phyloP scores from a whole-genome alignment of 2,888 invertebrate species.

The Cylindroiulus punctatus region DNA sequence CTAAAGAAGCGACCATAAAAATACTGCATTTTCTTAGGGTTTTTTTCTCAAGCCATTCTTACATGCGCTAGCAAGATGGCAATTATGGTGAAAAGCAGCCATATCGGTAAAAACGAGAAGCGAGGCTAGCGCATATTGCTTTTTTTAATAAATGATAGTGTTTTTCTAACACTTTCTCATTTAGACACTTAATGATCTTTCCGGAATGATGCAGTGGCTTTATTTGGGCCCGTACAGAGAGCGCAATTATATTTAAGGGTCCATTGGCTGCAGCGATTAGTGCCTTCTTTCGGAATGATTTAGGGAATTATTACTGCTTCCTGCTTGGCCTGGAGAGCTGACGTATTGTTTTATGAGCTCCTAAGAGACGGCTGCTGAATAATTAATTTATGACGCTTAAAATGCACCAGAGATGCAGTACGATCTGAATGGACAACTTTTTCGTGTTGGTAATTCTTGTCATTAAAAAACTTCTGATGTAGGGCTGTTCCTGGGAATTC shows the following conservation, averaged over 20 bases:
- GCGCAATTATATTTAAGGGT: constrained; percentile 32
- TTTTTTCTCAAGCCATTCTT: neutral
- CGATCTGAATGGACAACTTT: too few species aligned
- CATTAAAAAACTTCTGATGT: too few species aligned
- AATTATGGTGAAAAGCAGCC: constrained; percentile 8
- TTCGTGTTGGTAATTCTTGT: too few species aligned
- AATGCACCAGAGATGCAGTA: neutral
- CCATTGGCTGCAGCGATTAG: neutral
- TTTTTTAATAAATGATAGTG: constrained; percentile 39
- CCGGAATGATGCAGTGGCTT: neutral
- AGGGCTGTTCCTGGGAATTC: too few species aligned
- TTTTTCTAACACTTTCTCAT: constrained; percentile 43
- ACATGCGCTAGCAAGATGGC: neutral
- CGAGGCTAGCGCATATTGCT: neutral
- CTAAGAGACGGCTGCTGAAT: neutral
- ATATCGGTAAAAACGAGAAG: constrained; percentile 35
- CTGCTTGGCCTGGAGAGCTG: neutral
- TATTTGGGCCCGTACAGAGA: neutral
- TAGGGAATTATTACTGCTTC: constrained; percentile 25
- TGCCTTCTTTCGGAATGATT: neutral
- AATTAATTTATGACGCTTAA: neutral
- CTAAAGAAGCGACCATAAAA: constrained; percentile 19
- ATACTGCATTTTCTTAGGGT: neutral
- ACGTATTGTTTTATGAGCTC: neutral
- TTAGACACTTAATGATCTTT: constrained; percentile 41